A percentile compares a stretch with the other conserved stretches of the same genome.
Conservation (phyloP, 2,888 invertebrate species). For the Amorpha juglandis region DNA sequence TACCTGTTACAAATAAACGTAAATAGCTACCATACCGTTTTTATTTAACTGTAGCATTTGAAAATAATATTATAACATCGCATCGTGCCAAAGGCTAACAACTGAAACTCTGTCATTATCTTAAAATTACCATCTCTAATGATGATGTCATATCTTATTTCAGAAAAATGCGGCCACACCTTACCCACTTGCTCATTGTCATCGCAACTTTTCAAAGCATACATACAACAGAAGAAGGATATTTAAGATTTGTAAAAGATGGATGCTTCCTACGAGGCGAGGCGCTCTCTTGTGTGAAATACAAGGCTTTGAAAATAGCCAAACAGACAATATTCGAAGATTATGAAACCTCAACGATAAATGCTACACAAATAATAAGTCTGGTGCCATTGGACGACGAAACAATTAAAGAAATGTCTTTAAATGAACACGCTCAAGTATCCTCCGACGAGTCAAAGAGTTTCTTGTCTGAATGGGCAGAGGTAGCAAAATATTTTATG, state of each 20-base stretch:
- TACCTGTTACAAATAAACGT: too few relatives aligned
- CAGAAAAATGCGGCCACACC: conserved; percentile 13
- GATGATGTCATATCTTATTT: neutral
- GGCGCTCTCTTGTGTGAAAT: conserved; percentile 74
- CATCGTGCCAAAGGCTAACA: too few relatives aligned
- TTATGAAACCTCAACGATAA: conserved; percentile 66
- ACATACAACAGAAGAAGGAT: conserved; percentile 63
- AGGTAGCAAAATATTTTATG: conserved; percentile 73
- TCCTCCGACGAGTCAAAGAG: conserved; percentile 58
- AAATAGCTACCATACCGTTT: too few relatives aligned
- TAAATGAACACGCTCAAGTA: conserved; percentile 49
- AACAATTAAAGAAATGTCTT: conserved; percentile 54
- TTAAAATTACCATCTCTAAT: neutral
- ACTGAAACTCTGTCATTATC: too few relatives aligned
- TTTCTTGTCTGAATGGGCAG: conserved; percentile 75
- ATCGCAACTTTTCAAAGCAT: conserved; percentile 45
- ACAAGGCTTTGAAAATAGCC: conserved; percentile 74
- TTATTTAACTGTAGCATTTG: too few relatives aligned
- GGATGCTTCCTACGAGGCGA: conserved; percentile 71
- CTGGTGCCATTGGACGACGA: conserved; percentile 71
- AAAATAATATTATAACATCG: too few relatives aligned
- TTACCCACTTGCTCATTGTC: conserved; percentile 37
- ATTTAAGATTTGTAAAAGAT: conserved; percentile 73
- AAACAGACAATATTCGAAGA: conserved; percentile 71
- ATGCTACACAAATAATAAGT: conserved; percentile 66